phyloP scores from a whole-genome alignment of 2,113 vertebrate species.

The Arothron firmamentum region DNA sequence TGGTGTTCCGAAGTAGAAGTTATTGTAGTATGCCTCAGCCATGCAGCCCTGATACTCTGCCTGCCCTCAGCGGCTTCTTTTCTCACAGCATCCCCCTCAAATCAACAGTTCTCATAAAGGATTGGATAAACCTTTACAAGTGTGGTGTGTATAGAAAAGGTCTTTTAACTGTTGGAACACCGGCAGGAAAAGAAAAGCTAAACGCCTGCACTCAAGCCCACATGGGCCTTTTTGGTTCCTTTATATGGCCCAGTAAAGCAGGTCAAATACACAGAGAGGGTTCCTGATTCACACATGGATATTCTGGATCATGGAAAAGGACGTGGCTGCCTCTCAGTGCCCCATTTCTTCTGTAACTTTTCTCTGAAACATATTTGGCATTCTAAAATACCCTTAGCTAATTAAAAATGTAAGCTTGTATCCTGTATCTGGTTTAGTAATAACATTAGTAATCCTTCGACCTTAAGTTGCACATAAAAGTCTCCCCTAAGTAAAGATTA shows the following conservation, averaged over 20 bases:
- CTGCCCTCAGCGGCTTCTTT: constrained; percentile 16
- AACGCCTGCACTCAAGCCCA: constrained; percentile 6
- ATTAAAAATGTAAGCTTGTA: background rate
- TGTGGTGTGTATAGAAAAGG: constrained; percentile 5
- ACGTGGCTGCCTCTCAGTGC: no score
- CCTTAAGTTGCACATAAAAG: no score
- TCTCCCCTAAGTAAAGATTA: no score
- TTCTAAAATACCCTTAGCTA: background rate
- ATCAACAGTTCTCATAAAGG: constrained; percentile 21
- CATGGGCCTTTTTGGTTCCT: background rate
- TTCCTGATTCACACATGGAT: no score
- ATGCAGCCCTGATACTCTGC: constrained; percentile 28
- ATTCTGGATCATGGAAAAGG: background rate
- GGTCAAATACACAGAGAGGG: constrained; percentile 4
- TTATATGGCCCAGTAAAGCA: constrained; percentile 8
- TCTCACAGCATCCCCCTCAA: constrained; percentile 10
- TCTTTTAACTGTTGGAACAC: constrained; percentile 20
- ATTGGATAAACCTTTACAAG: constrained; percentile 38
- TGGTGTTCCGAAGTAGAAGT: constrained; percentile 27
- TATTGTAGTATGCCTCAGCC: constrained; percentile 32
- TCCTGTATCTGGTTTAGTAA: background rate
- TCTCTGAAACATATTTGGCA: background rate
- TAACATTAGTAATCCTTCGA: no score
- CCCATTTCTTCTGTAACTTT: no score
- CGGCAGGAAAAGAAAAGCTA: constrained; percentile 2